Evolutionary conservation across 2,797 vertebrate genomes (phyloP).

Genomic region (Clamator glandarius): DNA sequence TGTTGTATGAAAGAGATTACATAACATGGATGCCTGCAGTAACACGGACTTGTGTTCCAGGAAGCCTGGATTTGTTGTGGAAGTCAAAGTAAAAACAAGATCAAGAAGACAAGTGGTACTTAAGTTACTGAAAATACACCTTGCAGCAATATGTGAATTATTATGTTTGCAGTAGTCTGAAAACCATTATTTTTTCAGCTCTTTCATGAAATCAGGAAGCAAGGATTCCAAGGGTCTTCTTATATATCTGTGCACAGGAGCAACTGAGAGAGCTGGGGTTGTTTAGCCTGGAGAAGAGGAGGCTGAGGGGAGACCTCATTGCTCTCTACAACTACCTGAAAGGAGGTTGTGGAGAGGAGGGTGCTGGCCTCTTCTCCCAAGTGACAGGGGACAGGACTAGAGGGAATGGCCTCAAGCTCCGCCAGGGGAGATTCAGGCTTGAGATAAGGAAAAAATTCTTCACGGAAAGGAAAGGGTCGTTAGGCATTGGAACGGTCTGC

Average conservation of each 20-base stretch:
- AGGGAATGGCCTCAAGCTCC: no score
- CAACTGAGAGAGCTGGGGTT: no score
- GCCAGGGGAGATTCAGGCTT: no score
- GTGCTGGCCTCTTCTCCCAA: no score
- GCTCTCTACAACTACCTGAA: no score
- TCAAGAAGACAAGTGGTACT: background rate
- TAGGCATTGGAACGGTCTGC: no score
- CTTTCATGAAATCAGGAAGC: background rate
- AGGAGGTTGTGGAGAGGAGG: no score
- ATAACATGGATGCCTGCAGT: background rate
- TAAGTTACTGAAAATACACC: constrained; percentile 6
- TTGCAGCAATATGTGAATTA: background rate
- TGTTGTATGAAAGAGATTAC: background rate
- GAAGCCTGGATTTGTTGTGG: background rate
- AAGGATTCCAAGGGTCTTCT: background rate
- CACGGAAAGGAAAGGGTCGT: no score
- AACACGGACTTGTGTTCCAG: background rate
- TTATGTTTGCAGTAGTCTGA: background rate
- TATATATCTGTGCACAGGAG: background rate
- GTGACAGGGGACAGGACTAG: no score
- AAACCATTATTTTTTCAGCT: constrained; percentile 3
- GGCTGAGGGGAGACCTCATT: no score
- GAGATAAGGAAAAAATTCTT: no score
- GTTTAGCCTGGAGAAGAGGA: no score
- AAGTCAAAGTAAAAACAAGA: constrained; percentile 26